These are phyloP conservation scores for Bostrychus sinensis DNA, from an alignment of 2,113 vertebrate genomes.

Conservation along the genomic window DNA sequence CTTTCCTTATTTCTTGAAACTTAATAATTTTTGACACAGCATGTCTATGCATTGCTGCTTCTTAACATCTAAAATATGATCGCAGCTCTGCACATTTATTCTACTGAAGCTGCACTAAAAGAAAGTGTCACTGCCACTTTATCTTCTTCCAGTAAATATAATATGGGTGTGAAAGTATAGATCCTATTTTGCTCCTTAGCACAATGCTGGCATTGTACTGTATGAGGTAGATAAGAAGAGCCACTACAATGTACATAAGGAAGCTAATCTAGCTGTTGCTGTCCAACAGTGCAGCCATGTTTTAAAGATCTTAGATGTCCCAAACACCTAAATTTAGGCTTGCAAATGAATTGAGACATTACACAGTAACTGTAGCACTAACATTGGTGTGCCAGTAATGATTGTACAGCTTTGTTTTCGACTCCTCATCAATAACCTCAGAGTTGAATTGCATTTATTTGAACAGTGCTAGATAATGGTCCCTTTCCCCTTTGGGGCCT, in stretches of 20 bases:
- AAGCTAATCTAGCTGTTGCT: conserved; percentile 20
- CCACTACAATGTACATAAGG: conserved; percentile 52
- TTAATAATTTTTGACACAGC: conserved; percentile 4
- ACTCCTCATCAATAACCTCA: conserved; percentile 32
- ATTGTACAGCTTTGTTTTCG: conserved; percentile 39
- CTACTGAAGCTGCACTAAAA: conserved; percentile 1
- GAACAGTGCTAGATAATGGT: conserved; percentile 40
- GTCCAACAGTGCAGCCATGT: conserved; percentile 15
- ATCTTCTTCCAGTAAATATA: conserved; percentile 20
- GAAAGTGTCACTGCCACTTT: conserved; percentile 13
- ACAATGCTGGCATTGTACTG: conserved; percentile 50
- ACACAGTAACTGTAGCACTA: conserved; percentile 18
- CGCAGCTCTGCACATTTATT: conserved; percentile 5
- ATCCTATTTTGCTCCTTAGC: conserved; percentile 42
- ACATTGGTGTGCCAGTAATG: conserved; percentile 25
- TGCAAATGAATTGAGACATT: conserved; percentile 20
- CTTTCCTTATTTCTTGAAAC: not conserved
- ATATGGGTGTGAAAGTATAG: conserved; percentile 9
- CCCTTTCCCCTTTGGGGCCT: conserved; percentile 45
- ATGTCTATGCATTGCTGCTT: not conserved
- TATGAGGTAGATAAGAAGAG: conserved; percentile 78
- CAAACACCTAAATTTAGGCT: conserved; percentile 30
- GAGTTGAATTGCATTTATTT: conserved; percentile 29
- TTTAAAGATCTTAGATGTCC: conserved; percentile 8
- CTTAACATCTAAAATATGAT: conserved; percentile 3